Evolutionary conservation across 2,797 vertebrate genomes (phyloP).

Genomic region (Falco concolor): DNA sequence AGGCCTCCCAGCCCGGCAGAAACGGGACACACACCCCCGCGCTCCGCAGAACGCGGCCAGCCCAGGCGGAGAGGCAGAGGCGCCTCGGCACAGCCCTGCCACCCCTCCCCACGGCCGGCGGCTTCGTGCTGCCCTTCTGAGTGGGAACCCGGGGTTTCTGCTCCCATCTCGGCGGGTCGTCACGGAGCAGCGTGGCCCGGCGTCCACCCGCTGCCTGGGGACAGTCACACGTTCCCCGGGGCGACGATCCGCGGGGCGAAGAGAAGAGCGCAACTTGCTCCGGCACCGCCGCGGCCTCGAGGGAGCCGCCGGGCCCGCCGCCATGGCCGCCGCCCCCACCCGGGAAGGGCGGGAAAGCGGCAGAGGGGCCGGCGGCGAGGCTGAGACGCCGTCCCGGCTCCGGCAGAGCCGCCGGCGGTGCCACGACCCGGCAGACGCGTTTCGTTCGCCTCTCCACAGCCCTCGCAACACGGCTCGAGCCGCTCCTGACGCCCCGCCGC

Average conservation of each 20-base stretch:
- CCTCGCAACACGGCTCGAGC: not conserved
- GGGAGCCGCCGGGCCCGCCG: not conserved
- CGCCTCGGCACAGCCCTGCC: not conserved
- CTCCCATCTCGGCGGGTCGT: accelerated
- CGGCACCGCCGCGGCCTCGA: not conserved
- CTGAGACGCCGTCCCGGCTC: no score
- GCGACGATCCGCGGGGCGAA: not conserved
- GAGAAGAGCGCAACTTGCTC: not conserved
- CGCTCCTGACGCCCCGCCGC: no score
- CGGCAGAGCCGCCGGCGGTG: not conserved
- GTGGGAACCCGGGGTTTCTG: accelerated
- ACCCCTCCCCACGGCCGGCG: not conserved
- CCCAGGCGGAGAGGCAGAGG: not conserved
- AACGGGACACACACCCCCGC: accelerated
- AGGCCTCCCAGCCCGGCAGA: no score
- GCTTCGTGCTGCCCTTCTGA: not conserved
- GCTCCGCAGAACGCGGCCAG: not conserved
- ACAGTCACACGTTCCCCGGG: not conserved
- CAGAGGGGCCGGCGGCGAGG: not conserved
- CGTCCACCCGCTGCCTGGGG: not conserved
- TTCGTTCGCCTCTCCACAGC: not conserved
- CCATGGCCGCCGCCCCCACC: not conserved
- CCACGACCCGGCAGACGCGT: no score
- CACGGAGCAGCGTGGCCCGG: accelerated
- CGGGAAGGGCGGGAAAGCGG: not conserved